Evolutionary conservation across 2,113 vertebrate genomes (phyloP).

Genomic region (Hoplias malabaricus): DNA sequence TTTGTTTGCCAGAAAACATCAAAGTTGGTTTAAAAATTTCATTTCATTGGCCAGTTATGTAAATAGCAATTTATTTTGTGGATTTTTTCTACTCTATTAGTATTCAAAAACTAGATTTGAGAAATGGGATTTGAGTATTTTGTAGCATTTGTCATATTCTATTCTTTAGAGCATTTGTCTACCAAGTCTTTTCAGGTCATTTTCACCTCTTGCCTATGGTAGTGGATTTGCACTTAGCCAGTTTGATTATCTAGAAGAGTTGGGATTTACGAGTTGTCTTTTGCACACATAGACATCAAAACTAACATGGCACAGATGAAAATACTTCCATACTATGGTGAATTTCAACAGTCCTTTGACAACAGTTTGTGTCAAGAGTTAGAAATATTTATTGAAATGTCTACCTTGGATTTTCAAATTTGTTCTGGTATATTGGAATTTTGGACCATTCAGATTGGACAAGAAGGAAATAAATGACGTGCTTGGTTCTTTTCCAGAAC

Average conservation of each 20-base stretch:
- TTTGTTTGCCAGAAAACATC: background rate
- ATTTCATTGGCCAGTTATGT: slow-evolving; percentile 64
- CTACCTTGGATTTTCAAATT: slow-evolving; percentile 87
- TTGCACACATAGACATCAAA: slow-evolving; percentile 12
- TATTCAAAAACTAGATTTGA: slow-evolving; percentile 35
- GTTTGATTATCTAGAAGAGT: background rate
- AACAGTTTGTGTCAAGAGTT: slow-evolving; percentile 58
- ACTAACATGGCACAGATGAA: slow-evolving; percentile 53
- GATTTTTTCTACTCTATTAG: slow-evolving; percentile 39
- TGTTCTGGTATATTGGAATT: slow-evolving; percentile 86
- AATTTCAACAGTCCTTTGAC: slow-evolving; percentile 60
- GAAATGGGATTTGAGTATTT: slow-evolving; percentile 54
- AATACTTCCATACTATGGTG: slow-evolving; percentile 45
- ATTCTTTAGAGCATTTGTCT: slow-evolving; percentile 50
- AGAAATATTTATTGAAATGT: slow-evolving; percentile 90
- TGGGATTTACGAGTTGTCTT: background rate
- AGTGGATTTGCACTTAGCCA: background rate
- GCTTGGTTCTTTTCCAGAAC: slow-evolving; percentile 55
- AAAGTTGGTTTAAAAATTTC: background rate
- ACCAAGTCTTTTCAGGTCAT: slow-evolving; percentile 33
- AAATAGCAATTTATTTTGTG: slow-evolving; percentile 46
- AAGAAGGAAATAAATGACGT: slow-evolving; percentile 79
- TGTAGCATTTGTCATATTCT: slow-evolving; percentile 56
- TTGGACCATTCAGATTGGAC: slow-evolving; percentile 85
- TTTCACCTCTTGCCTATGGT: slow-evolving; percentile 1